Evolutionary conservation across 2,113 vertebrate species (phyloP), one percentile per base, ranked within the genome.

Genomic region (Erythrocercus mccallii): DNA sequence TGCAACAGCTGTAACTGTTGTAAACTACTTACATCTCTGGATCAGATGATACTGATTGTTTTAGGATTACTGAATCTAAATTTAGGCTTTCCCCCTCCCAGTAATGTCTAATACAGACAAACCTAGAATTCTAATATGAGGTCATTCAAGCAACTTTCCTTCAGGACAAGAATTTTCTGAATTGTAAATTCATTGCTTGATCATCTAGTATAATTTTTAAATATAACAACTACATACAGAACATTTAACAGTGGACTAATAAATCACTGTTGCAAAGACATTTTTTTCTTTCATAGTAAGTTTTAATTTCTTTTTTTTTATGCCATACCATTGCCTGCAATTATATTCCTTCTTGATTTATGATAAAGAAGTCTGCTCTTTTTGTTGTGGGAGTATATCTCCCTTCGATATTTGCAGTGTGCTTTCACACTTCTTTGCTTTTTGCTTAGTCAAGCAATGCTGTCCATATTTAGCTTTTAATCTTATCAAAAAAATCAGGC

Each of bases 1-100:
- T 72, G 72, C 79, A 90, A 74, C 70, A 95, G 76, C 78, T 94
- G 71, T 81, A 90, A 86, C 64, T 88, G 69, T 68, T 87, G 44
- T 51, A 89, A 94, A 92, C 54, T 30, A 37, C 58, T 66, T 92
- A 31, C 37, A 90, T 60, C 16, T 16, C 57, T 68, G 47, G 12
- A 79, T 95, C 51, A 91, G 79, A 91, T 60, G n/a, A 71, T 87
- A 33, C 22, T 48, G 58, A 65, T 76, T 50, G 37, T 72, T 96
- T 94, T 79, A 91, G 90, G 62, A 69, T 79, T 95, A 51, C 31
- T 30, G 8, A 48, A 22, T 64, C 71, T 74, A 83, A 88, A 85
- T 79, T 79, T 83, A 38, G 53, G 45, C 5, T 2, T 6, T 17
- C 40, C 40, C 3, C 5, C 4, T 0, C 5, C 82, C 21, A 33